Evolutionary conservation across 2,888 invertebrate genomes (phyloP), one percentile per base, ranked within the genome.

Genomic region (Andrena bicolor): DNA sequence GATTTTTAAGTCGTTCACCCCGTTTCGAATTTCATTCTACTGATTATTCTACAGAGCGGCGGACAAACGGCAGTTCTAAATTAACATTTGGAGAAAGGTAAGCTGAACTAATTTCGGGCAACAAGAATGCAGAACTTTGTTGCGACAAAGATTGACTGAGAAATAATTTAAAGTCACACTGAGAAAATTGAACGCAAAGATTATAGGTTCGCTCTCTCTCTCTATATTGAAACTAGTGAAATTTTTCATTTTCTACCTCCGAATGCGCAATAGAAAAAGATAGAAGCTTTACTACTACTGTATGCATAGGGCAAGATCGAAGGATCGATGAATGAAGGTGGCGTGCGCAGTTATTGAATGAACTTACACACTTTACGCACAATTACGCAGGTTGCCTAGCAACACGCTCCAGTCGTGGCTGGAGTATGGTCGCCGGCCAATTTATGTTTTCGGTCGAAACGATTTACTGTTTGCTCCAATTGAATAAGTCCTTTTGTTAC

Each of bases 1-100:
- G 63, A 72, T 72, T 32, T 51, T 63, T 32, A 63, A 72, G n/a
- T 53, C 32, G 61, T 72, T 63, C 26, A 53, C 23, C 63, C 32
- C 30, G 28, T 30, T 26, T 28, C 28, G n/a, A 51, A n/a, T 30
- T 66, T 53, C 10, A 66, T 51, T 66, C 32, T 35, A 61, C 32
- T 32, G 32, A 20, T 7, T 35, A 61, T 16, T 56, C 23, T 32
- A 61, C 16, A 7, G 28, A 60, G 7, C 30, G 16, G 26, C 16
- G 58, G 13, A 26, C 13, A 28, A 10, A 23, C 10, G 56, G 1
- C 26, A 41, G 16, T 41, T 41, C 1, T 41, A 41, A 16, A 16
- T 4, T 13, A 1, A 41, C 4, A n/a, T 41, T 41, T 41, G 41
- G 16, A 16, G 41, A 13, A 0, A 16, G 41, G 41, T 13, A 41